A percentile compares a stretch with the other conserved stretches of the same genome.
phyloP scores from a whole-genome alignment of 2,113 vertebrate species.

The Cebidichthys violaceus region DNA sequence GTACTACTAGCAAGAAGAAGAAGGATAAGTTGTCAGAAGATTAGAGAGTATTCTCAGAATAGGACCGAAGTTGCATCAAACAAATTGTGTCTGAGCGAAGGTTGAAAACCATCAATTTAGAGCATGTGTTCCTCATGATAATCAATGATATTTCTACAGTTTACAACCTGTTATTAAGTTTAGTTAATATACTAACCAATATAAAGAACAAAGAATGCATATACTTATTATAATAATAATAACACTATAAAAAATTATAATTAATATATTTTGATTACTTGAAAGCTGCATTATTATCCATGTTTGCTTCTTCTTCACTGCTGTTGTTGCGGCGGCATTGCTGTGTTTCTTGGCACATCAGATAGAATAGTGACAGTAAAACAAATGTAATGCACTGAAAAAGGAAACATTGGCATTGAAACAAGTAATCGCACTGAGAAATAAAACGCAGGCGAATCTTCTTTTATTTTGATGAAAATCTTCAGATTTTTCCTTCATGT shows the following conservation, averaged over 20 bases:
- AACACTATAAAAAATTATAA: neutral
- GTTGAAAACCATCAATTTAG: neutral
- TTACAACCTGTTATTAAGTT: neutral
- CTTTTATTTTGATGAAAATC: neutral
- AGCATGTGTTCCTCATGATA: neutral
- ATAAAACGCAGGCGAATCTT: neutral
- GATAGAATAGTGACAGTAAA: neutral
- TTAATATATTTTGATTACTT: neutral
- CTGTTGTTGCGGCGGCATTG: neutral
- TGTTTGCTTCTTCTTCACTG: neutral
- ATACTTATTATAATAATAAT: neutral
- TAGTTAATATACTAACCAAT: neutral
- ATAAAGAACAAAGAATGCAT: neutral
- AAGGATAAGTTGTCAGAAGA: neutral
- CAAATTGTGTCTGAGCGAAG: slow-evolving; percentile 1
- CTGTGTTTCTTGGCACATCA: neutral
- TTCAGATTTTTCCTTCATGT: neutral
- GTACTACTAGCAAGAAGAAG: neutral
- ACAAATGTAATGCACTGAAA: too few relatives aligned
- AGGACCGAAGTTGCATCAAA: slow-evolving; percentile 4
- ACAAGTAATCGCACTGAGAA: neutral
- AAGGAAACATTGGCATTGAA: too few relatives aligned
- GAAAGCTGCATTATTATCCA: neutral
- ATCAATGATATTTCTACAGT: neutral
- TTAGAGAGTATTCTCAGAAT: neutral